phyloP scores from a whole-genome alignment of 2,888 invertebrate genomes.

The Arctia plantaginis region DNA sequence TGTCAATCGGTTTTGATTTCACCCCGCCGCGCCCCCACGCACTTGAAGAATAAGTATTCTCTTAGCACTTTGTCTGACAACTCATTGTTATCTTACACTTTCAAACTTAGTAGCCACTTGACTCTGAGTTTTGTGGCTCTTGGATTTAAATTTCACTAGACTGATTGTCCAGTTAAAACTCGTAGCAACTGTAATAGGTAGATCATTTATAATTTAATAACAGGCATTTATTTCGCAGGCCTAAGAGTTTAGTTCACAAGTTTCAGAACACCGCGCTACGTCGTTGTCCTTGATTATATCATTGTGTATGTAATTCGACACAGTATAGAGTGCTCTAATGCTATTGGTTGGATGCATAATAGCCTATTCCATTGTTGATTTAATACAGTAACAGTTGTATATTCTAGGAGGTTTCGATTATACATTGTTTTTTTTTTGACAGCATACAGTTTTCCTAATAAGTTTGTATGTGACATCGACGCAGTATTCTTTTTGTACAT shows the following conservation, averaged over 20 bases:
- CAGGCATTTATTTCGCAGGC: conserved; percentile 43
- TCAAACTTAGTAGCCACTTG: conserved; percentile 30
- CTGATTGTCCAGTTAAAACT: conserved; percentile 29
- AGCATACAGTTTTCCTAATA: conserved; percentile 19
- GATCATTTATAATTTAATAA: conserved; percentile 25
- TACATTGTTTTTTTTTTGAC: conserved; percentile 34
- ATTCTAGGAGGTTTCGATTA: conserved; percentile 61
- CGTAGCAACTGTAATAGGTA: conserved; percentile 27
- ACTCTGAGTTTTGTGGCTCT: conserved; percentile 17
- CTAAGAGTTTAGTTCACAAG: conserved; percentile 33
- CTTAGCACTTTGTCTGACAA: conserved; percentile 66
- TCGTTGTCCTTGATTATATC: conserved; percentile 49
- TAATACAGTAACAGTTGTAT: conserved; percentile 60
- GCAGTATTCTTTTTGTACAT: background rate
- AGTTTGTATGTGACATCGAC: conserved; percentile 8
- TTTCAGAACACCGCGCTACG: conserved; percentile 26
- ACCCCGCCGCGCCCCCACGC: conserved; percentile 59
- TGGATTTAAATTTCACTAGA: conserved; percentile 43
- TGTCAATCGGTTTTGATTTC: conserved; percentile 69
- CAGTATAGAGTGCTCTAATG: conserved; percentile 56
- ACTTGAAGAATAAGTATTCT: conserved; percentile 68
- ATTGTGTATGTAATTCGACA: conserved; percentile 56
- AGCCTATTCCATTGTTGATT: conserved; percentile 62
- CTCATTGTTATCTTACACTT: conserved; percentile 60
- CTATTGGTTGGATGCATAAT: conserved; percentile 63